phyloP scores from a whole-genome alignment of 2,797 vertebrate genomes.

The Pangasius krempfi region DNA sequence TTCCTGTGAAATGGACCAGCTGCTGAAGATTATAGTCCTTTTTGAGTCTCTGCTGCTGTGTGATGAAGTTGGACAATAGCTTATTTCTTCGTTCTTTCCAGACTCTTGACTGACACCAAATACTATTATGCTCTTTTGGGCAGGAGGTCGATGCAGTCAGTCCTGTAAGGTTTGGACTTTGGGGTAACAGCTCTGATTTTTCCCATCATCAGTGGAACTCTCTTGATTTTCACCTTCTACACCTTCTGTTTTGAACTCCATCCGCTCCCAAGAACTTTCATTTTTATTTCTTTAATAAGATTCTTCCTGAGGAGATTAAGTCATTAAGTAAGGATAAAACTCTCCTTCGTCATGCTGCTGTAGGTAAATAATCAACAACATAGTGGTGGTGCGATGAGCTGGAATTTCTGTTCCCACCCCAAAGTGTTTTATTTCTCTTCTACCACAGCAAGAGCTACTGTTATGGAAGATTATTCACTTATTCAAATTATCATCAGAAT shows the following conservation, averaged over 20 bases:
- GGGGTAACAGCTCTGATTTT: constrained; percentile 4
- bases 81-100: neutral
- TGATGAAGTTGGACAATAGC: constrained; percentile 1
- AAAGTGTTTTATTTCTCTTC: neutral
- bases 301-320: neutral
- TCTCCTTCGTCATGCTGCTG: neutral
- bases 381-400: neutral
- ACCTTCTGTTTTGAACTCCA: neutral
- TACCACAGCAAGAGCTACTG: neutral
- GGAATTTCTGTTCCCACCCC: neutral
- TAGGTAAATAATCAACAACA: neutral
- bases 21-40: constrained; percentile 1
- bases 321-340: neutral
- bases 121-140: neutral
- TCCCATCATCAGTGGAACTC: neutral
- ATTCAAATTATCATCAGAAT: neutral
- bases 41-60: neutral
- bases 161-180: neutral
- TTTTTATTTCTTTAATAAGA: neutral
- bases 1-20: constrained; percentile 16
- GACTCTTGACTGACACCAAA: constrained; percentile 17
- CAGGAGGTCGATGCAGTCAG: neutral
- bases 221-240: constrained; percentile 2
- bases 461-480: neutral
- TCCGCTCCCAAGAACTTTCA: neutral